Percentiles rank a stretch among this genome's conserved stretches.
Evolutionary conservation across 2,797 vertebrate genomes (phyloP).

Genomic region (Arnoldichthys spilopterus): DNA sequence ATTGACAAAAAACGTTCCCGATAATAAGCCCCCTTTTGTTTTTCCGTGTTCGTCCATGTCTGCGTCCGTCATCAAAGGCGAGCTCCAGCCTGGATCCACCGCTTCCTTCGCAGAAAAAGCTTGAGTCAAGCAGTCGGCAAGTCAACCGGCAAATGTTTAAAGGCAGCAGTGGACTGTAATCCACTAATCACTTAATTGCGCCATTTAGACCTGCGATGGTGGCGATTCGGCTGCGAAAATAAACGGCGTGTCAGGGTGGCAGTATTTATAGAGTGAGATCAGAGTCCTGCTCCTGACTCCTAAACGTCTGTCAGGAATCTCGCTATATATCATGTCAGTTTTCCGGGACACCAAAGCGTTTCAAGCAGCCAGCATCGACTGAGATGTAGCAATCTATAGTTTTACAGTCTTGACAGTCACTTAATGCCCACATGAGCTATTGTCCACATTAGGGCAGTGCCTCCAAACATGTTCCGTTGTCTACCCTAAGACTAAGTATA

Average conservation of each 20-base stretch:
- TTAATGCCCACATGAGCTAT: too few species aligned
- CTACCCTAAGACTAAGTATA: background rate
- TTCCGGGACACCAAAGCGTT: background rate
- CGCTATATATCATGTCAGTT: background rate
- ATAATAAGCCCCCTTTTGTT: slow-evolving; percentile 55
- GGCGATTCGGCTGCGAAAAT: slow-evolving; percentile 54
- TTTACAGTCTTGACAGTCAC: background rate
- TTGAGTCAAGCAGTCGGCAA: slow-evolving; percentile 22
- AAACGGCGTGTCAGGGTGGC: slow-evolving; percentile 50
- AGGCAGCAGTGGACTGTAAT: slow-evolving; percentile 46
- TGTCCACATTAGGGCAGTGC: background rate
- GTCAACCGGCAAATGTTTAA: slow-evolving; percentile 17
- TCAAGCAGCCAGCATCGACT: too few species aligned
- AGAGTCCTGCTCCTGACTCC: slow-evolving; percentile 41
- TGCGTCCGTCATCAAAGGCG: slow-evolving; percentile 40
- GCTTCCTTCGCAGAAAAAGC: slow-evolving; percentile 10
- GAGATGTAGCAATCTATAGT: background rate
- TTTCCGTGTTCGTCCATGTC: slow-evolving; percentile 29
- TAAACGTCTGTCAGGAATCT: slow-evolving; percentile 6
- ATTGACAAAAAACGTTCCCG: slow-evolving; percentile 52
- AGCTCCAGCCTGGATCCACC: slow-evolving; percentile 30
- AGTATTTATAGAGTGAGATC: slow-evolving; percentile 55
- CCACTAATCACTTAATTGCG: slow-evolving; percentile 53
- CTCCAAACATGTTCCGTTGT: background rate
- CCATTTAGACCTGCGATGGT: slow-evolving; percentile 51